These are phyloP conservation scores for Lithophane ornitopus DNA, from an alignment of 2,888 invertebrate genomes.

Conservation along the genomic window DNA sequence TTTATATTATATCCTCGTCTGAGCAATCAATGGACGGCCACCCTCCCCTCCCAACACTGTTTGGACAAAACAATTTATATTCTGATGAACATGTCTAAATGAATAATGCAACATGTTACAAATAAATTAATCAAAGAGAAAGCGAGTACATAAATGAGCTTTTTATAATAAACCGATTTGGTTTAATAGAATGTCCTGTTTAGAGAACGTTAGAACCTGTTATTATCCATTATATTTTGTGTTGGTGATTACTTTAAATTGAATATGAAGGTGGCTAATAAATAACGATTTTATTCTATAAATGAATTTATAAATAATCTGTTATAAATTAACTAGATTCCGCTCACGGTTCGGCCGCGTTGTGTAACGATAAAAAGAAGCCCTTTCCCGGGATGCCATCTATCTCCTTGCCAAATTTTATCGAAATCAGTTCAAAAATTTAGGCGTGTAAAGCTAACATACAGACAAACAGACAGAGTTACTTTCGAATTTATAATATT, in stretches of 20 bases:
- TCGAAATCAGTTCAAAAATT: too few relatives aligned
- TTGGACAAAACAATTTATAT: slow-evolving; percentile 68
- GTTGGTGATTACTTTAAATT: not conserved
- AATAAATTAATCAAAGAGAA: slow-evolving; percentile 63
- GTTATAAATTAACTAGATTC: too few relatives aligned
- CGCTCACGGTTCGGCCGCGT: too few relatives aligned
- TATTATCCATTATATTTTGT: slow-evolving; percentile 3
- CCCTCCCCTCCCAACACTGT: slow-evolving; percentile 26
- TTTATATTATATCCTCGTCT: not conserved
- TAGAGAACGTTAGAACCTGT: slow-evolving; percentile 18
- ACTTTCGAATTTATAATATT: too few relatives aligned
- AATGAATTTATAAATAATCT: too few relatives aligned
- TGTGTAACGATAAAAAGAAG: too few relatives aligned
- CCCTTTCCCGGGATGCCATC: too few relatives aligned
- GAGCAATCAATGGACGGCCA: slow-evolving; percentile 24
- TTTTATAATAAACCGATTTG: slow-evolving; percentile 56
- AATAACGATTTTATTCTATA: too few relatives aligned
- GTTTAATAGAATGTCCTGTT: slow-evolving; percentile 47
- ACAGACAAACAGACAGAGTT: too few relatives aligned
- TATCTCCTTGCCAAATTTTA: too few relatives aligned
- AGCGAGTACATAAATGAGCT: slow-evolving; percentile 42
- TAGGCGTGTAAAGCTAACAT: too few relatives aligned
- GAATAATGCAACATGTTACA: slow-evolving; percentile 68
- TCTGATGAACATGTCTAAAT: slow-evolving; percentile 66
- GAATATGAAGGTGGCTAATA: not conserved